These are phyloP conservation scores for Recurvirostra avosetta DNA, from an alignment of 2,113 vertebrate species.

Conservation along the genomic window DNA sequence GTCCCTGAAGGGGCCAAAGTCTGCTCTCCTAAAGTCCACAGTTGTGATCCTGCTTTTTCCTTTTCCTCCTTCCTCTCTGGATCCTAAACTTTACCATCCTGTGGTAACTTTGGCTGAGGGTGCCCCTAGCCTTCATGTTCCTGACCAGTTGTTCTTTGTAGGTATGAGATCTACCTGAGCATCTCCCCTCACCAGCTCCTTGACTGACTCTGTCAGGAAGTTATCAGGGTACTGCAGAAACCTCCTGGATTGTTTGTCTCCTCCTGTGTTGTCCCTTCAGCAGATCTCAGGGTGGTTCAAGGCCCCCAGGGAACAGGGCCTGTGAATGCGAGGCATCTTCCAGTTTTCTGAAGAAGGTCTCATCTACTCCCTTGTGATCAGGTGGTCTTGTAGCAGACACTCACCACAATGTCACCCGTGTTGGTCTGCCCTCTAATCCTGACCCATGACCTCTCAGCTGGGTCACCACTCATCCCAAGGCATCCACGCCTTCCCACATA, in stretches of 20 bases:
- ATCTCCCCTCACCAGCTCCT: not conserved
- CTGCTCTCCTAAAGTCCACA: not conserved
- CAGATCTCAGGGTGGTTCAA: not conserved
- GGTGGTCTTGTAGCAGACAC: not conserved
- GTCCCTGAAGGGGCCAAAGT: not conserved
- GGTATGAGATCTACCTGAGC: not conserved
- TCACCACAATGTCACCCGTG: not conserved
- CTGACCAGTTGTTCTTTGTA: not conserved
- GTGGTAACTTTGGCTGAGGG: not conserved
- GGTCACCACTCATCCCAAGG: not conserved
- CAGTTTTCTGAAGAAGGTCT: not conserved
- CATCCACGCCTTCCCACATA: not conserved
- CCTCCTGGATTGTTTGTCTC: not conserved
- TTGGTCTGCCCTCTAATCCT: not conserved
- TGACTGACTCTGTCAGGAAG: not conserved
- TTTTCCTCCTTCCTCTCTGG: not conserved
- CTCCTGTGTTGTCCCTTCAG: not conserved
- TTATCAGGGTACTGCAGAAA: not conserved
- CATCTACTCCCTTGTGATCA: not conserved
- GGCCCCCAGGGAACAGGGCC: not conserved
- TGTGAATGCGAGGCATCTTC: not conserved
- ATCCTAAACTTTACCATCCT: not conserved
- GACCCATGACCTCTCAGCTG: not conserved
- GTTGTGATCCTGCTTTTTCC: not conserved
- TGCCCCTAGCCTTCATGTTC: not conserved